Evolutionary conservation across 2,113 vertebrate species (phyloP), one percentile per base, ranked within the genome.

Genomic region (Dolichallabes microphthalmus): DNA sequence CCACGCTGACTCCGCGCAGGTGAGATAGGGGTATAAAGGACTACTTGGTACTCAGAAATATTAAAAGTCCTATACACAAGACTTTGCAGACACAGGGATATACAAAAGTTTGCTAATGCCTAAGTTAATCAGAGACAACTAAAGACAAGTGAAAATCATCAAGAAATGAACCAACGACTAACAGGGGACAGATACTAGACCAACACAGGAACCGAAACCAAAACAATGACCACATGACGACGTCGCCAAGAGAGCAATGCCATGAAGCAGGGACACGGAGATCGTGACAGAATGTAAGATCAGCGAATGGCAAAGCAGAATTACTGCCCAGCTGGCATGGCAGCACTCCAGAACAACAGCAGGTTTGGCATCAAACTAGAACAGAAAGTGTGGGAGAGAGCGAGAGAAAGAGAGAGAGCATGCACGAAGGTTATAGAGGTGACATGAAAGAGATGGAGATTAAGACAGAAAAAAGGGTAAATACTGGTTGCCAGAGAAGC

Each of bases 341-440:
- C 84, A 50, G 45, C 9, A 63, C 55, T 87, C 86, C 88, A 89
- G 84, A 84, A 14, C 84, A 87, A 82, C 88, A 89, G 86, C 86
- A 89, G 88, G 86, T 45, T 50, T 82, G 77, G 86, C 88, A 87
- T 85, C 69, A 78, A 58, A 60, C 27, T 69, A 78, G 30, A 63
- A 52, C 4, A 45, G 30, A n/a, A 53, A 8, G 8, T 27, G 75
- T 8, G 69, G 5, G 66, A 60, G 53, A 74, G 68, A 61, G 32
- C 27, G 32, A 71, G 55, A 55, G 50, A 68, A 27, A 79, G 6
- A 85, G 60, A 85, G 61, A 78, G 45, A 68, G 30, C 27, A 22
- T 15, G 6, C 15, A 77, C 52, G 77, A 85, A 73, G 14, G 79
- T 45, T 66, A 30, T 45, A 80, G 20, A 77, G 57, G 75, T 58